Evolutionary conservation across 2,113 vertebrate species (phyloP).

Genomic region (Coturnix japonica): DNA sequence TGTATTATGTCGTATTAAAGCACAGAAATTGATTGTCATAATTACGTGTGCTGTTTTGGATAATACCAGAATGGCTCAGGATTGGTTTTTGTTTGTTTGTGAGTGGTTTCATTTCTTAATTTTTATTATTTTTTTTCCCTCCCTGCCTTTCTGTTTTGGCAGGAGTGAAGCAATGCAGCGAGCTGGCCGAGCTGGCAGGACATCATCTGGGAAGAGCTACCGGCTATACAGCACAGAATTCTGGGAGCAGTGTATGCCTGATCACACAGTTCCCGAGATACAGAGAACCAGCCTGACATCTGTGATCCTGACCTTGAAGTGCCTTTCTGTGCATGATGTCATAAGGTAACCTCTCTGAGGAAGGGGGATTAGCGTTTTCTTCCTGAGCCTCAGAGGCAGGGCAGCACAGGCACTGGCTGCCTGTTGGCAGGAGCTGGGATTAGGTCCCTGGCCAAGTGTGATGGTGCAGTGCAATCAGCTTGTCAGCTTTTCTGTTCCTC

Average conservation of each 20-base stretch:
- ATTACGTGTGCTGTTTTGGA: background rate
- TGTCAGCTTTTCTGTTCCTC: background rate
- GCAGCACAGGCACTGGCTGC: background rate
- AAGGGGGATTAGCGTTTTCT: background rate
- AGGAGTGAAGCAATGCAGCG: constrained; percentile 94
- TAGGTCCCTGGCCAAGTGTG: background rate
- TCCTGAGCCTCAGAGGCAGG: background rate
- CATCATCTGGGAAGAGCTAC: constrained; percentile 90
- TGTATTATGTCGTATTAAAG: background rate
- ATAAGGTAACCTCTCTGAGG: constrained; percentile 84
- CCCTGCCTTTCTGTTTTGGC: background rate
- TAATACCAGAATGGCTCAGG: background rate
- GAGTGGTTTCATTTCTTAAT: background rate
- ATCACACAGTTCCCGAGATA: constrained; percentile 95
- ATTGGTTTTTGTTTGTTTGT: background rate
- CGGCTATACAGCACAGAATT: constrained; percentile 89
- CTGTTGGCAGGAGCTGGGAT: background rate
- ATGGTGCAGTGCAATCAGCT: background rate
- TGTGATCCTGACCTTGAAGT: constrained; percentile 94
- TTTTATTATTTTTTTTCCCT: background rate
- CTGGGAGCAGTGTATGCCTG: constrained; percentile 94
- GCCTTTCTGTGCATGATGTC: constrained; percentile 93
- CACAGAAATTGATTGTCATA: background rate
- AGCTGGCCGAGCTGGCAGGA: constrained; percentile 92
- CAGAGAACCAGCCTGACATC: constrained; percentile 91